Conservation (phyloP, 2,113 vertebrate species). For the Cygnus atratus region DNA sequence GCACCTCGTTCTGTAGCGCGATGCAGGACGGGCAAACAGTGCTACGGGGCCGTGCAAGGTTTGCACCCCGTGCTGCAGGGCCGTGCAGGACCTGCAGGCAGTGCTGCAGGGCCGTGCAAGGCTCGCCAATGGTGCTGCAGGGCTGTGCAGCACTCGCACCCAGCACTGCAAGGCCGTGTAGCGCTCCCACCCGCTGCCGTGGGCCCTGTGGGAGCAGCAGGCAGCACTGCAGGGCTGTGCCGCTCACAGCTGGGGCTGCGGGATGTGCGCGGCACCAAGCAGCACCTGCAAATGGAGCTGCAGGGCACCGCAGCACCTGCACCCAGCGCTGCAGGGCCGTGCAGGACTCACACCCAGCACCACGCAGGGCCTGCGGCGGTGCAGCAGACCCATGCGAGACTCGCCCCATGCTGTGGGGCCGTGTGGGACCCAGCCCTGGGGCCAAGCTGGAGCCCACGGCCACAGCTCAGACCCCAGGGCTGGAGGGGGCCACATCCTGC, state of each 20-base stretch:
- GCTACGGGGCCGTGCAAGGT: not conserved
- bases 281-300: rapidly evolving
- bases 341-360: not conserved
- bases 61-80: not conserved
- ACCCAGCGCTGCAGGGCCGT: rapidly evolving
- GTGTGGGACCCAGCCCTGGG: not conserved
- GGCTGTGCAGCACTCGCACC: not conserved
- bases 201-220: not conserved
- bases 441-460: not conserved
- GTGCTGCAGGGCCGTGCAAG: rapidly evolving
- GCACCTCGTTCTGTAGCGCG: not conserved
- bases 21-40: rapidly evolving
- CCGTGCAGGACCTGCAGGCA: not conserved
- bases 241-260: no score
- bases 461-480: not conserved
- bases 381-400: not conserved
- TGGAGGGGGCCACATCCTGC: not conserved
- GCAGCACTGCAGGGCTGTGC: not conserved
- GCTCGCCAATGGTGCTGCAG: no score
- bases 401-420: not conserved
- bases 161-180: not conserved
- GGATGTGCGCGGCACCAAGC: no score
- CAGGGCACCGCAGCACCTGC: not conserved
- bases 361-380: not conserved
- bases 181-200: rapidly evolving